Base-by-base conservation (phyloP, 2,888 invertebrate species). In the Synanthedon tipuliformis region DNA sequence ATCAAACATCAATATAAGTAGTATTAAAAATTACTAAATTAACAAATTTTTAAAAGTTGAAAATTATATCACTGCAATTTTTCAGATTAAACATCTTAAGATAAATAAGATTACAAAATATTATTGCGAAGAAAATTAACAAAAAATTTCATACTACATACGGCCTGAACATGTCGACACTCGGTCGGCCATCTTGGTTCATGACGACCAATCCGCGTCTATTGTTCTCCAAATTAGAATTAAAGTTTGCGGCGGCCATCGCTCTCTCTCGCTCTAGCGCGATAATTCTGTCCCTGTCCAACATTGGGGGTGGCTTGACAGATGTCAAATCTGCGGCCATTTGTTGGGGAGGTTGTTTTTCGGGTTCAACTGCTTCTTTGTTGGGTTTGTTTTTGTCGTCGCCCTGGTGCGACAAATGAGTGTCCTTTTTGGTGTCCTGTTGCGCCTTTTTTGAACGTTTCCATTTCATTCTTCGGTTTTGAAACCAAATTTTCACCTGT, bases 381-480 rank as follows among this genome's bases (percentile, higher is more conserved):
- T 76, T 75, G 8, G 75, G 62, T 67, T 81, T 73, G 51, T 63
- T 76, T 64, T 86, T 84, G 18, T 85, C 83, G 52, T 86, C 85
- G 52, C 60, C 61, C 55, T 73, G 71, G 53, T 78, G 76, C 8
- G 70, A 53, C 27, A 57, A 54, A 53, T 73, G 73, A 10, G 71
- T 61, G 55, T 88, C 86, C 53, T 90, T 90, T 81, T 94, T 94
- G 34, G 95, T 92, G 80, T 96, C 96, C 62, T 95, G 95, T 74
- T 96, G 96, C 0, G 96, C 96, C 71, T 98, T 98, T 89, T 98
- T 98, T 60, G 97, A 97, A 11, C 99, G 89, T 78, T 99, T 99
- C 97, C 98, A 98, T 77, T 98, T 98, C 98, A 98, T 98, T 65
- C 98, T 91, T 51, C 98, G 90, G 79, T 98, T 98, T 90, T 99